These are phyloP conservation scores for Origma solitaria DNA, from an alignment of 2,113 vertebrate genomes.

Conservation along the genomic window DNA sequence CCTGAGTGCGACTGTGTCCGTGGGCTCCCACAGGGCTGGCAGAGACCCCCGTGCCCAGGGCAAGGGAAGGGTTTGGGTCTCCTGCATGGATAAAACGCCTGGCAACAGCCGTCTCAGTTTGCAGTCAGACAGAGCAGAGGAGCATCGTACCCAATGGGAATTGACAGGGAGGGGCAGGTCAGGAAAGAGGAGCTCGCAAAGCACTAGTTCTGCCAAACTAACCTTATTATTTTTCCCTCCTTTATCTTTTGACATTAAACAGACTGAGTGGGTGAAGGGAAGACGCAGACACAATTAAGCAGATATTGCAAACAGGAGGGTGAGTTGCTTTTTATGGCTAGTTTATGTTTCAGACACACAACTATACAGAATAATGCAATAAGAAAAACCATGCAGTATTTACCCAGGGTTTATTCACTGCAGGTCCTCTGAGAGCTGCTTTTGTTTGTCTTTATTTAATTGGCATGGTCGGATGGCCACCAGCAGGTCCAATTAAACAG, in stretches of 20 bases:
- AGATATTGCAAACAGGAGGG: neutral
- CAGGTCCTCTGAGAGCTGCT: conserved; percentile 20
- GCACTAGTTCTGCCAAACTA: neutral
- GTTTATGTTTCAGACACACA: conserved; percentile 23
- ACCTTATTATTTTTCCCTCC: conserved; percentile 1
- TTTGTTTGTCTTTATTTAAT: conserved; percentile 59
- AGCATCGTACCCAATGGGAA: neutral
- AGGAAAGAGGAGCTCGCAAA: neutral
- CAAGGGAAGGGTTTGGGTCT: neutral
- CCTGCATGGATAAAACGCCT: neutral
- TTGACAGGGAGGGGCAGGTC: neutral
- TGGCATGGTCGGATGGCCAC: neutral
- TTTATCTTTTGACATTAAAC: conserved; percentile 35
- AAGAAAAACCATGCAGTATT: neutral
- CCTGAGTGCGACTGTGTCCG: rapidly evolving
- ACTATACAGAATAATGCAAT: conserved; percentile 20
- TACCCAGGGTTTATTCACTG: conserved; percentile 13
- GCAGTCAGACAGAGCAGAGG: neutral
- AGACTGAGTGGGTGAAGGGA: neutral
- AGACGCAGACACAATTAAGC: conserved; percentile 21
- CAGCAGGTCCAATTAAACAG: conserved; percentile 45
- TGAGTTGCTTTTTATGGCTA: neutral
- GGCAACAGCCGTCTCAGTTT: neutral
- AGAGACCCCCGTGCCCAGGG: neutral
- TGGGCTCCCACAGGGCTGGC: neutral